Evolutionary conservation across 2,113 vertebrate genomes (phyloP).

Genomic region (Coregonus clupeaformis): DNA sequence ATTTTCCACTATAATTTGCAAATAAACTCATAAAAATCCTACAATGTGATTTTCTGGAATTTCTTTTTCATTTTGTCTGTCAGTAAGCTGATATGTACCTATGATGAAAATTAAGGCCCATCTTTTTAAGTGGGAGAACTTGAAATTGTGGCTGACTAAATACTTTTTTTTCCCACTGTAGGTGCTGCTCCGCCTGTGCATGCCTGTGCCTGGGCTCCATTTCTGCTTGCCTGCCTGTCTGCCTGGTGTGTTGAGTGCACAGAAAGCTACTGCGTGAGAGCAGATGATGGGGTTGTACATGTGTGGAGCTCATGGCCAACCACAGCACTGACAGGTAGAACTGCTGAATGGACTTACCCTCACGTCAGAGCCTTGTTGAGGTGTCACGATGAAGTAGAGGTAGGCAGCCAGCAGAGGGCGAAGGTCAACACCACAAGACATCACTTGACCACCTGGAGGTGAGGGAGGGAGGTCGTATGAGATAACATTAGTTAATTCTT

Average conservation of each 20-base stretch:
- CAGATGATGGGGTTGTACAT: constrained; percentile 99
- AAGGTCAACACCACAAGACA: constrained; percentile 97
- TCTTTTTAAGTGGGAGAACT: no score
- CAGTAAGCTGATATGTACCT: no score
- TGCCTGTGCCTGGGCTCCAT: neutral
- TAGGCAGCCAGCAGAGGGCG: constrained; percentile 97
- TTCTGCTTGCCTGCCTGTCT: neutral
- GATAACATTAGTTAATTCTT: no score
- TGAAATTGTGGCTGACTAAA: no score
- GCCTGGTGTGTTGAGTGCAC: neutral
- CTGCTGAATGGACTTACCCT: constrained; percentile 94
- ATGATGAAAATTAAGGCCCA: no score
- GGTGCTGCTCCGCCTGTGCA: no score
- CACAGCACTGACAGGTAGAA: constrained; percentile 93
- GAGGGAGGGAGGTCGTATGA: neutral
- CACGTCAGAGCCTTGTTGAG: constrained; percentile 80
- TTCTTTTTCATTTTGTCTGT: no score
- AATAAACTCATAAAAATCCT: no score
- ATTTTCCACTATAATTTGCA: no score
- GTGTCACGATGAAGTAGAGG: constrained; percentile 89
- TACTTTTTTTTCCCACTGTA: no score
- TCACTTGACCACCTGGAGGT: constrained; percentile 95
- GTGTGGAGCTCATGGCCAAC: constrained; percentile 97
- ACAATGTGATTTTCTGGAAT: no score
- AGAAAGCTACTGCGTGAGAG: constrained; percentile 82